Conservation (phyloP, 23 tunicate species). For the Ciona savignyi region DNA sequence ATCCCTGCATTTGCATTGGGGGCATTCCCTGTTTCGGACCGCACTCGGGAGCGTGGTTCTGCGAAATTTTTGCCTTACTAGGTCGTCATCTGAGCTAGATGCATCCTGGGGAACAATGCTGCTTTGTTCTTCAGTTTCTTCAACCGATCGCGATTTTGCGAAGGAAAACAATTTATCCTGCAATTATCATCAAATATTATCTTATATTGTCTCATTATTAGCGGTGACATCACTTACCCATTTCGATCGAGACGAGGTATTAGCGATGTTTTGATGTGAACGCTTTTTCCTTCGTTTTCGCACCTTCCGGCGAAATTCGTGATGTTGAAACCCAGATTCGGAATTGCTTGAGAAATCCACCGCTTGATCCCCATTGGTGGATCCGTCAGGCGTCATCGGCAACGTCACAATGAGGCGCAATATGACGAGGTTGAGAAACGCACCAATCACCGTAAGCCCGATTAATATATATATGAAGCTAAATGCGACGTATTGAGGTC, state of each 20-base stretch:
- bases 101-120: neutral
- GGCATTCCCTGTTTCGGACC: neutral
- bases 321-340: neutral
- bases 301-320: neutral
- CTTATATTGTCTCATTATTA: no score
- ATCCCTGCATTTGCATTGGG: neutral
- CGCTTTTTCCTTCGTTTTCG: neutral
- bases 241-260: neutral
- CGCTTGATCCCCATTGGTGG: constrained; percentile 20
- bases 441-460: constrained; percentile 85
- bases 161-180: neutral
- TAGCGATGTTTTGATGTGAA: neutral
- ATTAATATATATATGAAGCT: constrained; percentile 63
- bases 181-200: neutral
- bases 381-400: constrained; percentile 38
- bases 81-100: neutral
- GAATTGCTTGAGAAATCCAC: neutral
- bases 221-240: neutral
- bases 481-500: constrained; percentile 62
- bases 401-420: constrained; percentile 66
- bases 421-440: constrained; percentile 82
- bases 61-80: neutral
- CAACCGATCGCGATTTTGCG: neutral
- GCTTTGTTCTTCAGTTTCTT: neutral
- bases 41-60: neutral